Evolutionary conservation across 2,797 vertebrate genomes (phyloP).

Genomic region (Distichodus sexfasciatus): DNA sequence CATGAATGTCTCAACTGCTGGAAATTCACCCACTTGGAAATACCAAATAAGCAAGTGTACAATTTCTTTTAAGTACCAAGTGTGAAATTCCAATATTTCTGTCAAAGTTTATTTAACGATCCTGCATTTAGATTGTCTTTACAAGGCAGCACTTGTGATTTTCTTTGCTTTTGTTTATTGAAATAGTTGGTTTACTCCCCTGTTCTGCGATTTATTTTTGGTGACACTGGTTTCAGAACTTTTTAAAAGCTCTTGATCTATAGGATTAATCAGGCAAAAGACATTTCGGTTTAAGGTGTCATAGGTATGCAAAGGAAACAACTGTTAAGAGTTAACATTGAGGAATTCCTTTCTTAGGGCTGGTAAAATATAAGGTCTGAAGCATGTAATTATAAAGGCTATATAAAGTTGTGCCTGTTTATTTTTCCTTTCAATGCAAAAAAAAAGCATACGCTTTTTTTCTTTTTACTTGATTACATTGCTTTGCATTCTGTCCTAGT

Average conservation of each 20-base stretch:
- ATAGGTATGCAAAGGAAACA: conserved; percentile 63
- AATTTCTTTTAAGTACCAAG: conserved; percentile 43
- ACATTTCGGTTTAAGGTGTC: conserved; percentile 49
- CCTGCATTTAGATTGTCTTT: conserved; percentile 5
- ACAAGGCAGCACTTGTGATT: conserved; percentile 45
- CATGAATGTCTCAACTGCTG: conserved; percentile 38
- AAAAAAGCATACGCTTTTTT: conserved; percentile 60
- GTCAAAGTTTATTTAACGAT: background rate
- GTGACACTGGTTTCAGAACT: conserved; percentile 69
- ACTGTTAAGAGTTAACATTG: conserved; percentile 62
- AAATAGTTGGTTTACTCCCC: conserved; percentile 62
- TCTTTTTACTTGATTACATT: conserved; percentile 82
- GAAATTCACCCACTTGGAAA: conserved; percentile 51
- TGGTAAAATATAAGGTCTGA: conserved; percentile 75
- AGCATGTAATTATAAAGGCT: conserved; percentile 81
- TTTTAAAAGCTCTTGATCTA: conserved; percentile 58
- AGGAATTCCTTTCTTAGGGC: conserved; percentile 66
- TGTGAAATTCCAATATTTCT: conserved; percentile 44
- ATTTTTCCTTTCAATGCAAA: conserved; percentile 67
- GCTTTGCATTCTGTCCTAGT: conserved; percentile 89
- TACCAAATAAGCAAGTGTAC: conserved; percentile 43
- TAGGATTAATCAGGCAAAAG: conserved; percentile 51
- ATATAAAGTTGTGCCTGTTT: conserved; percentile 78
- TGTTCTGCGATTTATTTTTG: conserved; percentile 47
- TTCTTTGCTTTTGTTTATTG: conserved; percentile 60